Evolutionary conservation across 1,140 invertebrate species (phyloP).

Genomic region (Zaprionus camerounensis): DNA sequence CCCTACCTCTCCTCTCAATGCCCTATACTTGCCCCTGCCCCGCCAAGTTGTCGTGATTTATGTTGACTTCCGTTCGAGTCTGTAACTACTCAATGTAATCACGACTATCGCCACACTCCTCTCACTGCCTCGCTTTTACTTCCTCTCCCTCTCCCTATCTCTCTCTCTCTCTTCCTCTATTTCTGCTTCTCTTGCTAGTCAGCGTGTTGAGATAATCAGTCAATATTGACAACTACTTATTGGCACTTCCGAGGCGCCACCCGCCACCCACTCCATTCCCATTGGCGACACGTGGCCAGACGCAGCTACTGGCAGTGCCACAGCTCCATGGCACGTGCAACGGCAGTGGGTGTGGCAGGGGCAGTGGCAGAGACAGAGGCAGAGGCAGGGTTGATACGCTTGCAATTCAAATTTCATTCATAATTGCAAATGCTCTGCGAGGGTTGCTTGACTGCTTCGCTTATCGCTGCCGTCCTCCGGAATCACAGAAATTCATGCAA

Average conservation of each 20-base stretch:
- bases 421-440: constrained; percentile 63
- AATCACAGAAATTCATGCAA: constrained; percentile 41
- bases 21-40: constrained; percentile 6
- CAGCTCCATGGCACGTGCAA: constrained; percentile 32
- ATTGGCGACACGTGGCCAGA: constrained; percentile 65
- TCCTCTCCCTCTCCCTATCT: constrained; percentile 7
- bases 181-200: constrained; percentile 15
- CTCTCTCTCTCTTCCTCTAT: background rate
- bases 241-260: constrained; percentile 73
- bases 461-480: background rate
- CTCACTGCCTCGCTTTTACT: background rate
- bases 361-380: background rate
- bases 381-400: constrained; percentile 20
- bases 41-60: constrained; percentile 60
- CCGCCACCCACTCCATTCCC: constrained; percentile 20
- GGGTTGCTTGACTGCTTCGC: constrained; percentile 18
- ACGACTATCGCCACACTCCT: constrained; percentile 38
- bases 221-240: constrained; percentile 84
- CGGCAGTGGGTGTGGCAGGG: background rate
- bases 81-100: constrained; percentile 68
- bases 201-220: constrained; percentile 81
- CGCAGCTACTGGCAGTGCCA: constrained; percentile 15
- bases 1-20: no score
- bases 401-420: constrained; percentile 80
- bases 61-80: constrained; percentile 71